Base-by-base conservation (phyloP, 2,888 invertebrate genomes). In the Tiliacea citrago region DNA sequence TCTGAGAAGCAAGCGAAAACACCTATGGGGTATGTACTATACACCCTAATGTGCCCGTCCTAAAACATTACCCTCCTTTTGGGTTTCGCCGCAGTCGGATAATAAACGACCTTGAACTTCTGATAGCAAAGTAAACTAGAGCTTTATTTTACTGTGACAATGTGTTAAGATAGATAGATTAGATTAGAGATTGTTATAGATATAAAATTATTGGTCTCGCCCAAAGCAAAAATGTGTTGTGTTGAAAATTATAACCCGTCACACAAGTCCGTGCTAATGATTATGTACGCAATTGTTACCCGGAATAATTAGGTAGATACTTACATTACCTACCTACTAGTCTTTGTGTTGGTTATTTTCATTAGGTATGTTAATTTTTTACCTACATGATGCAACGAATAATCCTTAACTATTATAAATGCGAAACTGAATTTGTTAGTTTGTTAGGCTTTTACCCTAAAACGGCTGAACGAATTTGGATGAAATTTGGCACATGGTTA, bases 181-280 rank as follows among this genome's bases (percentile, higher is more conserved):
- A n/a, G n/a, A n/a, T n/a, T n/a, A n/a, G n/a, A n/a, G n/a, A n/a
- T n/a, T n/a, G n/a, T n/a, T n/a, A n/a, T n/a, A n/a, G n/a, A 3
- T 24, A 24, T 3, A 1, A n/a, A 58, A 51, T 13, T 13, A 24
- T 24, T 57, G 75, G 0, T 66, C 61, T 66, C 12, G 75, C 0
- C 0, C 49, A 21, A 51, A 75, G n/a, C 13, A 62, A 57, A 65
- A 57, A 66, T 55, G 66, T 51, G 9, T 29, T n/a, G 24, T 47
- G 35, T 63, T 70, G 18, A 21, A 67, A 53, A 49, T 53, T 75
- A 6, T 39, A 62, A 58, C 62, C 53, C 58, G 47, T 67, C 12
- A 21, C 5, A 68, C 51, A 39, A 47, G 24, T 53, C 10, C 5
- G 9, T 51, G 3, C 67, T 47, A 55, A 29, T 57, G 16, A 21